Evolutionary conservation across 2,113 vertebrate genomes (phyloP), one percentile per base, ranked within the genome.

Genomic region (Sprattus sprattus): DNA sequence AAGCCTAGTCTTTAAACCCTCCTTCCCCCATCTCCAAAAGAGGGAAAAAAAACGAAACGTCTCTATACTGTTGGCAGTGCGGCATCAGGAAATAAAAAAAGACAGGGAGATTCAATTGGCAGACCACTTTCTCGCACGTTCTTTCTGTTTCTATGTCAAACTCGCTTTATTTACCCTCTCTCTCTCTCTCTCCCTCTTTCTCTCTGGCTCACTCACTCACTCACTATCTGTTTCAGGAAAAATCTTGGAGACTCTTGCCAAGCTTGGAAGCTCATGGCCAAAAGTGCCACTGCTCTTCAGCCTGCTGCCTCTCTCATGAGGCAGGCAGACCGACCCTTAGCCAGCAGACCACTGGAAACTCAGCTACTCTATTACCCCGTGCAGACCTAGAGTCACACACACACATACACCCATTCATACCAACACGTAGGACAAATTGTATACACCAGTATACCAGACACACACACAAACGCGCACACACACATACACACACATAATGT

Each of bases 11-110:
- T 67, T 49, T 18, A 82, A 64, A 28, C 45, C 67, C 71, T 83
- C 47, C 54, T 64, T 54, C 71, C 50, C 22, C 50, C 28, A 20
- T 52, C 45, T 84, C 71, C 49, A 45, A 50, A 75, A 83, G 87
- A 83, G 80, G 87, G 85, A 83, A 83, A 95, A 96, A 97, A 96
- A 94, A n/a, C n/a, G 96, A 95, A 96, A 96, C 96, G 94, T 95
- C 95, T 96, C 95, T 95, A 93, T 94, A 94, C 92, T 95, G 94
- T 97, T 97, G 96, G 96, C 96, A 97, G 95, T 94, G 93, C 94
- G 95, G 96, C 95, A 94, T 92, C 57, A 82, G 44, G 54, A 32
- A 75, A 75, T 49, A 95, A 96, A 95, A 95, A 94, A 94, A 95
- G 93, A 96, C 94, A 92, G 92, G 93, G 95, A 95, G 95, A 96